Evolutionary conservation across 2,888 invertebrate genomes (phyloP).

Genomic region (Papilio demoleus): DNA sequence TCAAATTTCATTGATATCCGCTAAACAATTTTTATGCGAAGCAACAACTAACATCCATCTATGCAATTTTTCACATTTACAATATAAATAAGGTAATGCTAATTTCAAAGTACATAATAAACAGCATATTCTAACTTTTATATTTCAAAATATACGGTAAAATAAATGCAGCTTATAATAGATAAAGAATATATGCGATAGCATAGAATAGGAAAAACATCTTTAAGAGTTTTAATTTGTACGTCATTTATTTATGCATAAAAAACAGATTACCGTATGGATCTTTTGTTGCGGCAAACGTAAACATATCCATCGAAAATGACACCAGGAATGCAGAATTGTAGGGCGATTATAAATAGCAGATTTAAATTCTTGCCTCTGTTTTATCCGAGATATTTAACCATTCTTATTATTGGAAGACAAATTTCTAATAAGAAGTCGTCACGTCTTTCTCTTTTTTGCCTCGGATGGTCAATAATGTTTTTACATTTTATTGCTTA

Average conservation of each 20-base stretch:
- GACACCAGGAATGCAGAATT: background rate
- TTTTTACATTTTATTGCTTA: background rate
- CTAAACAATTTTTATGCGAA: too few species aligned
- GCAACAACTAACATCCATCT: too few species aligned
- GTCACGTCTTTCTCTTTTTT: background rate
- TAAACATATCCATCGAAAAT: background rate
- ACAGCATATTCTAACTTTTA: too few species aligned
- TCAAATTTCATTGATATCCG: too few species aligned
- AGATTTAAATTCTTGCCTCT: background rate
- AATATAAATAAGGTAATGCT: too few species aligned
- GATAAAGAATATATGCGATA: background rate
- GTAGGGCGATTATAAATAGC: background rate
- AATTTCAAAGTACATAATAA: too few species aligned
- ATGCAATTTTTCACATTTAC: too few species aligned
- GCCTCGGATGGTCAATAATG: background rate
- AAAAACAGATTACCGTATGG: background rate
- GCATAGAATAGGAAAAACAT: too few species aligned
- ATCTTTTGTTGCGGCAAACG: background rate
- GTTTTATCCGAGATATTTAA: background rate
- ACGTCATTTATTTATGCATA: too few species aligned
- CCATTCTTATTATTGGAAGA: background rate
- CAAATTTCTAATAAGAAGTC: background rate
- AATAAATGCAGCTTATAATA: background rate
- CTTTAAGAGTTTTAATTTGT: too few species aligned
- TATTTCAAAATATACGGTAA: background rate